A percentile compares a stretch with the other conserved stretches of the same genome.
phyloP scores from a whole-genome alignment of 2,888 invertebrate species.

The Lissonota sp. region DNA sequence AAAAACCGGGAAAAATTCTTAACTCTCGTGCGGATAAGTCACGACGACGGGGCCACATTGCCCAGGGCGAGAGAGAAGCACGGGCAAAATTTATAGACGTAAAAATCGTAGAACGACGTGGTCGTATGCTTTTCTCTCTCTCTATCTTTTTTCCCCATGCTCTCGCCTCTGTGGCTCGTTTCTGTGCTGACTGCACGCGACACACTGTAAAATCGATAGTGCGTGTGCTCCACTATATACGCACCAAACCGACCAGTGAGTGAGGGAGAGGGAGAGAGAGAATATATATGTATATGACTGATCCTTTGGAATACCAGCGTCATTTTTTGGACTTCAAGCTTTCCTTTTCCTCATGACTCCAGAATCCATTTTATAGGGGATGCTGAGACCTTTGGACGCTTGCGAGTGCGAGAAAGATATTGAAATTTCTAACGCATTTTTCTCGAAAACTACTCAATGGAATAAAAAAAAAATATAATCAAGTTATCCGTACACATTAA shows the following conservation, averaged over 20 bases:
- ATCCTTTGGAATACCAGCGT: too few species aligned
- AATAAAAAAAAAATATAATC: too few species aligned
- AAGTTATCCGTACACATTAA: too few species aligned
- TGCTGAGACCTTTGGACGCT: too few species aligned
- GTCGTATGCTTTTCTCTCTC: conserved; percentile 47
- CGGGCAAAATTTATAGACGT: conserved; percentile 64
- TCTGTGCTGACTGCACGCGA: conserved; percentile 58
- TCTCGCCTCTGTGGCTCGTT: conserved; percentile 21
- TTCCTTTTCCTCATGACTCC: too few species aligned
- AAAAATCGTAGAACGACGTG: conserved; percentile 60
- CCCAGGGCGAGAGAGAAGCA: conserved; percentile 39
- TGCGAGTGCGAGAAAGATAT: too few species aligned
- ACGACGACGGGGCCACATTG: conserved; percentile 33
- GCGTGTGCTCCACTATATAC: conserved; percentile 51
- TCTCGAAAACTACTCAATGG: too few species aligned
- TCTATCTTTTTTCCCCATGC: conserved; percentile 9
- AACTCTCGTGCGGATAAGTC: conserved; percentile 58
- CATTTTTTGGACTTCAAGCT: too few species aligned
- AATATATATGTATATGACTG: neutral
- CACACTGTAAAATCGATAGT: conserved; percentile 66
- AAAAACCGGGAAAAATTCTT: conserved; percentile 52
- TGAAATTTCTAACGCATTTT: too few species aligned
- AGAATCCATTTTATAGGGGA: too few species aligned
- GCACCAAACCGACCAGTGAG: conserved; percentile 41
- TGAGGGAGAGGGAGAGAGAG: conserved; percentile 7